Evolutionary conservation across 2,113 vertebrate species (phyloP).

Genomic region (Stictonetta naevosa): DNA sequence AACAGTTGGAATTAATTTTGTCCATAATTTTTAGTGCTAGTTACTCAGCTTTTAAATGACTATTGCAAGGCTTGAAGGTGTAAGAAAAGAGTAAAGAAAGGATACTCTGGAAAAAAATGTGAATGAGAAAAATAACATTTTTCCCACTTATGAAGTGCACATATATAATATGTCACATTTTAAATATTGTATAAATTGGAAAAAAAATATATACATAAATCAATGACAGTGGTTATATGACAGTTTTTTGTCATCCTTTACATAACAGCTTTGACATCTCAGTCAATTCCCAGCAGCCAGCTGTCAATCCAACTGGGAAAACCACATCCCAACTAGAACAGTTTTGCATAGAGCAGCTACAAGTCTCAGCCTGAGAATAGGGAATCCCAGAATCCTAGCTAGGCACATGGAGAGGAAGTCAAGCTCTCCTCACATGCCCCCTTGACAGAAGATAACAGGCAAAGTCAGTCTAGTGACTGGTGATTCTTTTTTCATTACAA

Average conservation of each 20-base stretch:
- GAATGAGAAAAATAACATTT: not conserved
- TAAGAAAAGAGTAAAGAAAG: not conserved
- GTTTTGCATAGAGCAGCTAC: not conserved
- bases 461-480: not conserved
- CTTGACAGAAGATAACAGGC: not conserved
- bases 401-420: not conserved
- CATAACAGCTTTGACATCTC: not conserved
- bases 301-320: not conserved
- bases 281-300: not conserved
- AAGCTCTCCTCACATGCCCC: rapidly evolving
- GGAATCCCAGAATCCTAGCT: not conserved
- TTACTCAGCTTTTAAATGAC: not conserved
- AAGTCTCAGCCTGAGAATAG: not conserved
- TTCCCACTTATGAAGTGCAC: not conserved
- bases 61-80: not conserved
- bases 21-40: not conserved
- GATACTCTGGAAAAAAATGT: not conserved
- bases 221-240: not conserved
- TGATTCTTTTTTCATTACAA: not conserved
- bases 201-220: not conserved
- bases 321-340: not conserved
- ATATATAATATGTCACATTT: not conserved
- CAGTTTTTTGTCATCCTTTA: not conserved
- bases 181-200: not conserved
- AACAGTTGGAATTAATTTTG: not conserved